Base-by-base conservation (phyloP, 1,140 invertebrate species). In the Telenomus remus region DNA sequence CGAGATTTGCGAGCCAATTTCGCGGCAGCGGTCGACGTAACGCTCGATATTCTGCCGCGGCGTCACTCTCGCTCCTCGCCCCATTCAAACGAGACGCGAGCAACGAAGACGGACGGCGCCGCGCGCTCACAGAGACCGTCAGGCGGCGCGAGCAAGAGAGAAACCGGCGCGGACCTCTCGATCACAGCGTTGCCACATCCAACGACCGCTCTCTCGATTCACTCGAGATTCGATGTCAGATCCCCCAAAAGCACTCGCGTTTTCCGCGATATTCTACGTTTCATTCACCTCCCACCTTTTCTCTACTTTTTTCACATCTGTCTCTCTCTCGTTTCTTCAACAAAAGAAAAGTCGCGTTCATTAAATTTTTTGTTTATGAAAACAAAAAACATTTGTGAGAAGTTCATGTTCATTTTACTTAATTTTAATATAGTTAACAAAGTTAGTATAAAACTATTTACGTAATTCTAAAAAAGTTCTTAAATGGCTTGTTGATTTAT, bases 1-100 rank as follows among this genome's bases (percentile, higher is more conserved):
- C 47, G 49, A 81, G 80, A 82, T 80, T 84, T 82, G 78, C 73
- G 71, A 68, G 65, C 46, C 12, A 79, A 74, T 76, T 61, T 64
- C 56, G 55, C 44, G 55, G 55, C 54, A 54, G 59, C 64, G 44
- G 60, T 68, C 68, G 37, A 60, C 60, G 33, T 48, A 19, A 64
- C 66, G 76, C 72, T 71, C 57, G 73, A 72, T 69, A 75, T 77
- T 76, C 37, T 51, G 37, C 11, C 59, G 59, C 59, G 39, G 73
- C 81, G 74, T 75, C 69, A 77, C 74, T 79, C 65, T 42, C 63
- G 63, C 63, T 51, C 12, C 59, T 15, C 11, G 59, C 12, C 16
- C 46, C 34, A 47, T 56, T 66, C 46, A 57, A 33, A 50, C 49
- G 49, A 50, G 56, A 59, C 64, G 15, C 27, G 61, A 65, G 61